These are phyloP conservation scores for Eubucco bourcierii DNA, from an alignment of 2,113 vertebrate species.

Conservation along the genomic window DNA sequence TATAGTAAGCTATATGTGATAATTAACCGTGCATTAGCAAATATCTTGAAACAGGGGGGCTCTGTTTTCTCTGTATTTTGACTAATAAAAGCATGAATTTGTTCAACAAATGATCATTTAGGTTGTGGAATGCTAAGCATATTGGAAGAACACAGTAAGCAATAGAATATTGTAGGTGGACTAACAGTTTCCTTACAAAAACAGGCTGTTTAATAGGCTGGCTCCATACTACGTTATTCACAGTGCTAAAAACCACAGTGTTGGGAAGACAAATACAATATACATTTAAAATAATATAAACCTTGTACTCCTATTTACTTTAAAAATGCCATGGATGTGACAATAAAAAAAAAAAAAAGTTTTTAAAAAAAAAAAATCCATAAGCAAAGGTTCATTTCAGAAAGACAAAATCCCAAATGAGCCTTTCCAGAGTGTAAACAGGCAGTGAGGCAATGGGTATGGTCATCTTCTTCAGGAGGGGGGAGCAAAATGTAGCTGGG, in stretches of 20 bases:
- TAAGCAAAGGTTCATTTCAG: slow-evolving; percentile 66
- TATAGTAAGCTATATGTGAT: slow-evolving; percentile 89
- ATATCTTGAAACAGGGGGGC: slow-evolving; percentile 85
- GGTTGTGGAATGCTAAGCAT: slow-evolving; percentile 81
- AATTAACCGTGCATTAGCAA: slow-evolving; percentile 89
- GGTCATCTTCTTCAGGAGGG: slow-evolving; percentile 27
- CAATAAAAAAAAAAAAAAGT: slow-evolving; percentile 72
- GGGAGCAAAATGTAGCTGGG: background rate
- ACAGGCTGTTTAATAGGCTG: slow-evolving; percentile 85
- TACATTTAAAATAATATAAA: slow-evolving; percentile 84
- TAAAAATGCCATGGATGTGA: slow-evolving; percentile 77
- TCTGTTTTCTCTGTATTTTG: slow-evolving; percentile 85
- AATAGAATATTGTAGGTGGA: slow-evolving; percentile 82
- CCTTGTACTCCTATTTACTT: slow-evolving; percentile 81
- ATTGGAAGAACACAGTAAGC: slow-evolving; percentile 83
- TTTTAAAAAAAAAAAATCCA: slow-evolving; percentile 62
- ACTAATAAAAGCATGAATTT: slow-evolving; percentile 88
- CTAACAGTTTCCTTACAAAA: slow-evolving; percentile 84
- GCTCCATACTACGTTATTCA: slow-evolving; percentile 83
- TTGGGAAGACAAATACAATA: slow-evolving; percentile 85
- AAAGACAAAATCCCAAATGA: slow-evolving; percentile 62
- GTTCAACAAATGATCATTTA: slow-evolving; percentile 90
- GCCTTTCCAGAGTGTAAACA: slow-evolving; percentile 59
- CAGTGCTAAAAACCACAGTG: slow-evolving; percentile 80
- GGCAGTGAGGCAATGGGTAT: slow-evolving; percentile 61